Conservation (phyloP, 2,888 invertebrate species). For the Cephus spinipes region DNA sequence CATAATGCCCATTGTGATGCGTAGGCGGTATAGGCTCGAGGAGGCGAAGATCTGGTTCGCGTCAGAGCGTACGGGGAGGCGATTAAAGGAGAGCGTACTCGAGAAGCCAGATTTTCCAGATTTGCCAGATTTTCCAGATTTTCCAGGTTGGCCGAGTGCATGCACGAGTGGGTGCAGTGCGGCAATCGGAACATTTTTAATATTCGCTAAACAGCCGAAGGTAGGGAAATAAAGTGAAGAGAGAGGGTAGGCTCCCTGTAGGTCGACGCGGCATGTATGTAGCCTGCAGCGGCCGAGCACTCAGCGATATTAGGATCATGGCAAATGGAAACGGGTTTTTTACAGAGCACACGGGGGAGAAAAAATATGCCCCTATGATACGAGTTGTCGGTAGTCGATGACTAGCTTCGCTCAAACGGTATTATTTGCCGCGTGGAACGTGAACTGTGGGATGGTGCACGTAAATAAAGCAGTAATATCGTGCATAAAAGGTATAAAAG, state of each 20-base stretch:
- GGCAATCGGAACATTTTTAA: slow-evolving; percentile 20
- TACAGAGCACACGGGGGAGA: slow-evolving; percentile 7
- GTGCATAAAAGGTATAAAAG: not conserved
- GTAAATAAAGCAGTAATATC: slow-evolving; percentile 9
- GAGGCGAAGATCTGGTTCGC: too few relatives aligned
- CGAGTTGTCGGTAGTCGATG: not conserved
- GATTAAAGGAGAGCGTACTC: too few relatives aligned
- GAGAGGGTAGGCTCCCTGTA: not conserved
- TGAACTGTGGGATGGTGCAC: not conserved
- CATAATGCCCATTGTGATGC: slow-evolving; percentile 53
- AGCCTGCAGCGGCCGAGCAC: slow-evolving; percentile 38
- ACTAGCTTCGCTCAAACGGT: not conserved
- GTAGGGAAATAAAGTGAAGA: not conserved
- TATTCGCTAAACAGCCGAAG: slow-evolving; percentile 25
- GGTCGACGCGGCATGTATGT: not conserved
- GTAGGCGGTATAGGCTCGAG: slow-evolving; percentile 18
- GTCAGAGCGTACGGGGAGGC: too few relatives aligned
- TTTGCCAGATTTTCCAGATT: too few relatives aligned
- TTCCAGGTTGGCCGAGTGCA: too few relatives aligned
- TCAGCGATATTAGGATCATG: slow-evolving; percentile 52
- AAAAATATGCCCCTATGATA: not conserved
- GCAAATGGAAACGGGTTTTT: slow-evolving; percentile 14
- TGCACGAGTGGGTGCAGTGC: not conserved
- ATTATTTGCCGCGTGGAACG: not conserved
- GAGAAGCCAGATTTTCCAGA: too few relatives aligned